phyloP scores from a whole-genome alignment of 2,113 vertebrate species.

The Dermatemys mawii region DNA sequence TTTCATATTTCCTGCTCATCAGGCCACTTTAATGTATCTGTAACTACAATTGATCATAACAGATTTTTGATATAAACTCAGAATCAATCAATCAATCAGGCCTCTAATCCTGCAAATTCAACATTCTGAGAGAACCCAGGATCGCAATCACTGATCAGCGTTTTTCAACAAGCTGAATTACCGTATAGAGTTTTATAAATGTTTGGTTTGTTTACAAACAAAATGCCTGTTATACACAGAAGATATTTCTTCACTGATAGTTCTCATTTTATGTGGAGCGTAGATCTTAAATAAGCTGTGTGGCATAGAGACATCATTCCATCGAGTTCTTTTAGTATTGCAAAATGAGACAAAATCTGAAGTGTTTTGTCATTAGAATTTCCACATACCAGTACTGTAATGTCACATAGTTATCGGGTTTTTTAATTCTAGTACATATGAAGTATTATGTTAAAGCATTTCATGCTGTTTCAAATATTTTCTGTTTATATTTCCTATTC shows the following conservation, averaged over 20 bases:
- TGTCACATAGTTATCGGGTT: background rate
- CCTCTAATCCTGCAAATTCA: background rate
- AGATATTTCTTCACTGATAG: background rate
- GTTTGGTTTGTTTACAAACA: background rate
- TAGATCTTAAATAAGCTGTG: background rate
- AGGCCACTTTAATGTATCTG: background rate
- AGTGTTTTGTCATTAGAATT: background rate
- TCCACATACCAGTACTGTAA: background rate
- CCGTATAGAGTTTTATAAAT: rapidly evolving
- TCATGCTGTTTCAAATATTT: constrained; percentile 17
- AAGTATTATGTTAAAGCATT: background rate
- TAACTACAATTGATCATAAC: background rate
- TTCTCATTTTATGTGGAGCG: background rate
- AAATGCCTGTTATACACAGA: background rate
- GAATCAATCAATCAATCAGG: background rate
- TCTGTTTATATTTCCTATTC: constrained; percentile 6
- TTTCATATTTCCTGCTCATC: background rate
- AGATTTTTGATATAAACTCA: background rate
- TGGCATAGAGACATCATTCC: background rate
- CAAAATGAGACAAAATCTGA: background rate
- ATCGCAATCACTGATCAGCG: background rate
- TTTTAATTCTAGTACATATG: background rate
- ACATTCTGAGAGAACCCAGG: background rate
- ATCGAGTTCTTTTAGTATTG: background rate
- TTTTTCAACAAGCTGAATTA: background rate